These are phyloP conservation scores for Callipepla californica DNA, from an alignment of 2,113 vertebrate species.

Conservation along the genomic window DNA sequence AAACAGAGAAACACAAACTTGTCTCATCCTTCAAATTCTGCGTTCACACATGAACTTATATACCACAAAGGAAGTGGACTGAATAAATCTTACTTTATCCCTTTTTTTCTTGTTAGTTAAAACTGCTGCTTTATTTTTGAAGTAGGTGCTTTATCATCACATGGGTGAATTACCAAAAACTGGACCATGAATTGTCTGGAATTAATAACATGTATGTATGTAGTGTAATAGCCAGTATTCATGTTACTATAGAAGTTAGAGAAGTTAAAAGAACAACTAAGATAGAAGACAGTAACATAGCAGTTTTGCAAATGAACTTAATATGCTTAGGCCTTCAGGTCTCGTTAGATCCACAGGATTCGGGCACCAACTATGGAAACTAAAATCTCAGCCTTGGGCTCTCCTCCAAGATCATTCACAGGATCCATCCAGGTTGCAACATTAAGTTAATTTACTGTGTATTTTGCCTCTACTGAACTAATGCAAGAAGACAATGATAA, in stretches of 20 bases:
- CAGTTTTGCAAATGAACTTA: neutral
- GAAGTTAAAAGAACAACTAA: neutral
- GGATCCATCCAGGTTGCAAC: neutral
- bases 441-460: neutral
- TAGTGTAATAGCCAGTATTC: neutral
- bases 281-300: neutral
- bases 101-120: neutral
- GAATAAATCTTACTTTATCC: neutral
- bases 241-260: neutral
- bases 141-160: neutral
- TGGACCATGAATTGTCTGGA: neutral
- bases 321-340: neutral
- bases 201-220: neutral
- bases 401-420: neutral
- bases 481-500: neutral
- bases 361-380: neutral
- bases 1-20: neutral
- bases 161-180: conserved; percentile 1
- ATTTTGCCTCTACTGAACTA: neutral
- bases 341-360: neutral
- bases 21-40: neutral
- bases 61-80: neutral
- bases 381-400: neutral
- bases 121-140: conserved; percentile 17
- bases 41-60: neutral